phyloP scores from a whole-genome alignment of 1,140 invertebrate genomes.

The Polypedilum pembai region DNA sequence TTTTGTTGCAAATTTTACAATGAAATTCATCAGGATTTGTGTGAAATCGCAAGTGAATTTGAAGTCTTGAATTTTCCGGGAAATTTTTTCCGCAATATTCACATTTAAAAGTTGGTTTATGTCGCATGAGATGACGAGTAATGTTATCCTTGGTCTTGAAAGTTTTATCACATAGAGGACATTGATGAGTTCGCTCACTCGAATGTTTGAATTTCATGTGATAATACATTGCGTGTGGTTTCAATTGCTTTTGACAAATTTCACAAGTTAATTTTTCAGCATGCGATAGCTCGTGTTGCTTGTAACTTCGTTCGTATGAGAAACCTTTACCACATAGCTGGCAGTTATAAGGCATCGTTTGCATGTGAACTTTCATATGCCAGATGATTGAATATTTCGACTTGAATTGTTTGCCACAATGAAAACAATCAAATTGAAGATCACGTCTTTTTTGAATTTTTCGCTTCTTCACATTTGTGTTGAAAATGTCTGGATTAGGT shows the following conservation, averaged over 20 bases:
- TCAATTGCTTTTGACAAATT: not conserved
- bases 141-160: not conserved
- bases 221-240: not conserved
- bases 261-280: not conserved
- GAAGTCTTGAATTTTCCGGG: not conserved
- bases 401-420: not conserved
- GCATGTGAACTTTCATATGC: conserved; percentile 9
- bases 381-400: not conserved
- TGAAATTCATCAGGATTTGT: not conserved
- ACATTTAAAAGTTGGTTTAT: not conserved
- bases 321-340: not conserved
- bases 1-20: not conserved
- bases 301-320: not conserved
- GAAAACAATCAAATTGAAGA: not conserved
- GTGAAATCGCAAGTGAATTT: not conserved
- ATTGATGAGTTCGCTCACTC: not conserved
- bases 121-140: not conserved
- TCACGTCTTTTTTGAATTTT: not conserved
- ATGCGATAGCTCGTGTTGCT: not conserved
- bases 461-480: not conserved
- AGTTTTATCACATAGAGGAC: not conserved
- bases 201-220: not conserved
- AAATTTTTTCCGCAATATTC: not conserved
- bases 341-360: not conserved
- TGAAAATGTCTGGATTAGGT: not conserved